Base-by-base conservation (phyloP, 2,113 vertebrate species). In the Melanerpes aurifrons region DNA sequence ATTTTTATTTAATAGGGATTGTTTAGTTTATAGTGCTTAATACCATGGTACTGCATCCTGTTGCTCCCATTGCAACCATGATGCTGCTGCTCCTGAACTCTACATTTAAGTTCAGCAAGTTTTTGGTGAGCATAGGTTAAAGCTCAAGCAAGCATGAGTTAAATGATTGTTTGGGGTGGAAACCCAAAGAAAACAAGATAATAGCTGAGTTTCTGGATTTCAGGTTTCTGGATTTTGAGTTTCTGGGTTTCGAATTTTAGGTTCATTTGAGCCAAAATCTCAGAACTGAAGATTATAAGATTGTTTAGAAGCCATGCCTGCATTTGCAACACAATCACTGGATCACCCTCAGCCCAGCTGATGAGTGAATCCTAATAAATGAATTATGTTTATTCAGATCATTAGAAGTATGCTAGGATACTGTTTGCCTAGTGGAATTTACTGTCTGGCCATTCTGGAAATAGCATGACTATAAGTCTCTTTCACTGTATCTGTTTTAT, bases 311-410 rank as follows among this genome's bases (percentile, higher is more conserved):
- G 16, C 45, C 14, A 2, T 14, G 18, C 37, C 63, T 86, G 48
- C 6, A 4, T 86, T 86, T 90, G 54, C 67, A 68, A 10, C 58
- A 54, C 14, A 57, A 76, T 13, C 24, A 7, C 17, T 54, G 32
- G 18, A 24, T 82, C 75, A 9, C 16, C 22, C 17, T 70, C 32
- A 48, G 54, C 61, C 26, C 66, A 15, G 68, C 14, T 5, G 29
- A 72, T 57, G 56, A 92, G 58, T 50, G 62, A 82, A 82, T 73
- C 82, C 74, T 56, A 73, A 89, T 57, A 86, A 92, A 73, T 54
- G 71, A 45, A 82, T 82, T 93, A 57, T 91, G 43, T 54, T 89
- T 87, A 68, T 89, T 74, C 66, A 86, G 54, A 91, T 50, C 72
- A 7, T 59, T 37, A 57, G 19, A 80, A 9, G 7, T 40, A n/a